Evolutionary conservation across 2,113 vertebrate genomes (phyloP).

Genomic region (Andinoacara biseriatus): DNA sequence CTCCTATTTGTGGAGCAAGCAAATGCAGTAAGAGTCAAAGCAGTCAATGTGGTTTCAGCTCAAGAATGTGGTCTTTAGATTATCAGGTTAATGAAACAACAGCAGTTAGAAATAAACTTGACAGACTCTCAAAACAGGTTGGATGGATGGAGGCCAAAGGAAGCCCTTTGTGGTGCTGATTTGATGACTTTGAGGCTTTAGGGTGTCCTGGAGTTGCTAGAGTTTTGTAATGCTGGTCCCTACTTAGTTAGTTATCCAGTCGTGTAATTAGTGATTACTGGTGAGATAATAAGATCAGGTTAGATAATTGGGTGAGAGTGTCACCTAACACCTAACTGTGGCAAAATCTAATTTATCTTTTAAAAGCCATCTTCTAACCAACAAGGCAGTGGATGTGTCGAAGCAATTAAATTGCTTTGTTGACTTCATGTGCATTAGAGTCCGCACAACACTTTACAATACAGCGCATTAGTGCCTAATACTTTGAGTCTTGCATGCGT

Average conservation of each 20-base stretch:
- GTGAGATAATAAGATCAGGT: slow-evolving; percentile 56
- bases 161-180: slow-evolving; percentile 1
- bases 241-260: slow-evolving; percentile 35
- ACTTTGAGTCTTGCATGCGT: not conserved
- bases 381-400: not conserved
- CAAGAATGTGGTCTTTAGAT: slow-evolving; percentile 6
- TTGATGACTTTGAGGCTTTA: slow-evolving; percentile 26
- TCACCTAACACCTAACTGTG: slow-evolving; percentile 34
- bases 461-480: not conserved
- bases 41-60: not conserved
- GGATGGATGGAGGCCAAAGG: not conserved
- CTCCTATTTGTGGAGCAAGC: not conserved
- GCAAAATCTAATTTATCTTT: slow-evolving; percentile 32
- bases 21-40: not conserved
- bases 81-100: slow-evolving; percentile 27
- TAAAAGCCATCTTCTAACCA: slow-evolving; percentile 11
- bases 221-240: slow-evolving; percentile 1
- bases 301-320: slow-evolving; percentile 41
- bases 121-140: not conserved
- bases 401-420: not conserved
- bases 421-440: slow-evolving; percentile 13
- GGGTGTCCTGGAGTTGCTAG: not conserved
- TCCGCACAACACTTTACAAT: not conserved
- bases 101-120: slow-evolving; percentile 21
- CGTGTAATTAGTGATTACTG: slow-evolving; percentile 41